Evolutionary conservation across 2,888 invertebrate genomes (phyloP), one percentile per base, ranked within the genome.

Genomic region (Lasioglossum zephyrum): DNA sequence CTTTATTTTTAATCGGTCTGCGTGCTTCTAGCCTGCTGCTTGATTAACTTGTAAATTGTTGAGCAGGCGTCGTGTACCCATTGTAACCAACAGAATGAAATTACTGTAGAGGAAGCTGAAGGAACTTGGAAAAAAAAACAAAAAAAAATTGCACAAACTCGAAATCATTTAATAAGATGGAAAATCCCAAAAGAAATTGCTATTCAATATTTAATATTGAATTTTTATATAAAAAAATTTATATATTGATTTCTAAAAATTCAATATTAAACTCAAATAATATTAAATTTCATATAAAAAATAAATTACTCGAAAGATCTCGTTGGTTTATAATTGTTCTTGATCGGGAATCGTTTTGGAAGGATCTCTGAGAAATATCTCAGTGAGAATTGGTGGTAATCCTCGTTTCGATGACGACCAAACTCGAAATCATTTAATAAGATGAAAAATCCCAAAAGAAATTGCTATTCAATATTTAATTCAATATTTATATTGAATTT

Each of bases 351-450:
- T 31, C 60, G 26, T 31, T 31, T 16, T 47, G 4, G 47, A 47
- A 16, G 16, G 18, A 26, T 26, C 2, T n/a, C 53, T 9, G n/a
- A n/a, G 9, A n/a, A 53, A n/a, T 53, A 9, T 53, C 1, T 6
- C 53, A 3, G n/a, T 4, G 57, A n/a, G 3, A n/a, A n/a, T 36
- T 36, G 41, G 44, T 85, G 13, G 57, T 88, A 53, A 83, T 91
- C 53, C 77, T 93, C 4, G 36, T 92, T 47, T 85, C 90, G 18
- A 18, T 91, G 73, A 85, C 90, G 75, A 89, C 91, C 78, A 86
- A 53, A 53, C 22, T 2, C 9, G 53, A 22, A 1, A 22, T 53
- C 2, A 2, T 49, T 49, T 22, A 22, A 49, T 6, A 18, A 53
- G 22, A 26, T 26, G 0, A 26, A 4, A 60, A 60, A 13, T 60